Conservation (phyloP, 2,888 invertebrate species). For the Acleris cristana region DNA sequence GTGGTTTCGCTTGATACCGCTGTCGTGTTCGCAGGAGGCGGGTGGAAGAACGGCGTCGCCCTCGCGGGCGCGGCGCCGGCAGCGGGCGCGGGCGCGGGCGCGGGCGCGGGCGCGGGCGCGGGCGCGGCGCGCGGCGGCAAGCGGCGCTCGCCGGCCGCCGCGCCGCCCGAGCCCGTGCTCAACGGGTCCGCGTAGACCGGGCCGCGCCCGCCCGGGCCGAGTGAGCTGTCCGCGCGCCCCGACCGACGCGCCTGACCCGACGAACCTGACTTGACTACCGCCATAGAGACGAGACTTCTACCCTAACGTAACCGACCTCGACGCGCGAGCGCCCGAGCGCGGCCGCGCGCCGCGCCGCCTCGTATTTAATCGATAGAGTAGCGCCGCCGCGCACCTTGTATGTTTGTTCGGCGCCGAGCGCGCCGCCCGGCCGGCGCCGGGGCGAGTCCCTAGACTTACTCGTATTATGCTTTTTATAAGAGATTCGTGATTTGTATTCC, state of each 20-base stretch:
- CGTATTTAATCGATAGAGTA: constrained; percentile 35
- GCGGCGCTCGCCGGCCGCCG: constrained; percentile 51
- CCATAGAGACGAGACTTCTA: constrained; percentile 36
- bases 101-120: constrained; percentile 39
- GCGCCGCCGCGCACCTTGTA: constrained; percentile 32
- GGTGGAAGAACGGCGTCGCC: constrained; percentile 77
- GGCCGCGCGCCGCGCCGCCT: constrained; percentile 3
- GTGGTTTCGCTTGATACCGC: too few species aligned
- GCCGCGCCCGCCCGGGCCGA: constrained; percentile 25
- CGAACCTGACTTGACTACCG: constrained; percentile 41
- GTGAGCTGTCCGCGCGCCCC: constrained; percentile 15
- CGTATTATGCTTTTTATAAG: constrained; percentile 81
- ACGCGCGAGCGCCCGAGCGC: neutral
- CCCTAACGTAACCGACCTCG: constrained; percentile 39
- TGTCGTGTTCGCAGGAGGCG: constrained; percentile 58
- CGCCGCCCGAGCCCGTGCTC: constrained; percentile 85
- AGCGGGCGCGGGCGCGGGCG: constrained; percentile 42
- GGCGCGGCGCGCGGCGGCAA: constrained; percentile 41
- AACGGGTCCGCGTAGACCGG: constrained; percentile 85
- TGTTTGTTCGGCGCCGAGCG: constrained; percentile 31
- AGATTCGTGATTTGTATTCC: constrained; percentile 83
- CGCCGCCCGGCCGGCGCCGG: constrained; percentile 26
- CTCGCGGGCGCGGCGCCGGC: constrained; percentile 42
- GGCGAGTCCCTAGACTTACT: constrained; percentile 62
- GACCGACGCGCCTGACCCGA: constrained; percentile 21